Base-by-base conservation (phyloP, 2,888 invertebrate species). In the Merodon equestris region DNA sequence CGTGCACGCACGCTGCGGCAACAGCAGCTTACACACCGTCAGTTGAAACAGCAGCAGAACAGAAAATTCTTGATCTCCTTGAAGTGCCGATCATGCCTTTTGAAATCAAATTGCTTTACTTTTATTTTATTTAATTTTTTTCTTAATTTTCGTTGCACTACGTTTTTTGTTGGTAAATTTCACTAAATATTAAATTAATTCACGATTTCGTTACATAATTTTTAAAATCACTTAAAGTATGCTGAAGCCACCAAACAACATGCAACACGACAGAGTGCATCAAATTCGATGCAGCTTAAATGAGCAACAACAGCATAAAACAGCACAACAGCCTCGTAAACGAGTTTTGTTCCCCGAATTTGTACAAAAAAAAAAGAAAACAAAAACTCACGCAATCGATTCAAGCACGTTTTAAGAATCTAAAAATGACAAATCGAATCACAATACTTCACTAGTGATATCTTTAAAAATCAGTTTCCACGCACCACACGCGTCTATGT, bases 81-180 rank as follows among this genome's bases (percentile, higher is more conserved):
- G 81, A 81, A 75, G 75, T 81, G 81, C 81, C 81, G 75, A 81
- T 81, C 81, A 81, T 81, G 81, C 81, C 81, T 75, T 81, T 71
- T 81, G 81, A 81, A 75, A 75, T 70, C 70, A 27, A 27, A 27
- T 27, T 7, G 61, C 71, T 44, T 71, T 67, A 72, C 27, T 27
- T 7, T 7, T 45, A 58, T 68, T 73, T 40, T 44, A 34, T 48
- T 64, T 64, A 66, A n/a, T 40, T 40, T 71, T n/a, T 57, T 0
- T 40, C 9, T 40, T 68, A 34, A 17, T 42, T 51, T 70, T 57
- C 45, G 64, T 57, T 68, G 53, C 34, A 51, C 53, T 27, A 2
- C 27, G 27, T 27, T 27, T 27, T 27, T 7, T 2, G 27, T 27
- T 27, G 7, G 2, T 7, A 2, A 27, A 27, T 27, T 27, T 27